Evolutionary conservation across 2,888 invertebrate species (phyloP).

Genomic region (Tricholauxania praeusta): DNA sequence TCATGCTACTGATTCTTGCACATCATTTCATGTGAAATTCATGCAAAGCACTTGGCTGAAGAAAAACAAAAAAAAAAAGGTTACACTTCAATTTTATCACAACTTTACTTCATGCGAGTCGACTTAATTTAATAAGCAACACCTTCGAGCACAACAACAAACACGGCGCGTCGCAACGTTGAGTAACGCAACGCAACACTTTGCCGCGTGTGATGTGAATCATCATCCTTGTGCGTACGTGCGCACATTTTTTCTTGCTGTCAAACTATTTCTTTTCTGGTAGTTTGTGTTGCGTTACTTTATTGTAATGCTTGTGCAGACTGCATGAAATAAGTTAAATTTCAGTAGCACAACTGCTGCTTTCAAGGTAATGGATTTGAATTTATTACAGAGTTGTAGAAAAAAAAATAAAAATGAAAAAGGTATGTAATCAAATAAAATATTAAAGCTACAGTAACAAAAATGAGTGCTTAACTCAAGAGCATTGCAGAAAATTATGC

Average conservation of each 20-base stretch:
- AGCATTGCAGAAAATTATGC: too few species aligned
- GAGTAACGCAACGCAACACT: not conserved
- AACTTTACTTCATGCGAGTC: not conserved
- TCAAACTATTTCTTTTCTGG: not conserved
- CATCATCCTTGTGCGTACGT: not conserved
- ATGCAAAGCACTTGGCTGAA: not conserved
- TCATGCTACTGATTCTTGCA: not conserved
- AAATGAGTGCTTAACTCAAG: too few species aligned
- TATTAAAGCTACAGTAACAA: too few species aligned
- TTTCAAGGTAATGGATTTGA: too few species aligned
- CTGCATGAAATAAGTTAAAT: too few species aligned
- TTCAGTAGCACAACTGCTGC: too few species aligned
- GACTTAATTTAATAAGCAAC: slow-evolving; percentile 15
- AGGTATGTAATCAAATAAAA: too few species aligned
- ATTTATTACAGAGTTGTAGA: too few species aligned
- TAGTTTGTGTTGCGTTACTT: not conserved
- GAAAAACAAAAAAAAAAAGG: not conserved
- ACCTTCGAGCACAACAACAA: not conserved
- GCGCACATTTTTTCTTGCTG: not conserved
- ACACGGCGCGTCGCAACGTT: not conserved
- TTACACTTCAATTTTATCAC: slow-evolving; percentile 1
- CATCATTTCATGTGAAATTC: slow-evolving; percentile 1
- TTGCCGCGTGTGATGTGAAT: not conserved
- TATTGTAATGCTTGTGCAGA: too few species aligned
- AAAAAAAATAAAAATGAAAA: too few species aligned